Evolutionary conservation across 2,797 vertebrate genomes (phyloP).

Genomic region (Myotis vivesi): DNA sequence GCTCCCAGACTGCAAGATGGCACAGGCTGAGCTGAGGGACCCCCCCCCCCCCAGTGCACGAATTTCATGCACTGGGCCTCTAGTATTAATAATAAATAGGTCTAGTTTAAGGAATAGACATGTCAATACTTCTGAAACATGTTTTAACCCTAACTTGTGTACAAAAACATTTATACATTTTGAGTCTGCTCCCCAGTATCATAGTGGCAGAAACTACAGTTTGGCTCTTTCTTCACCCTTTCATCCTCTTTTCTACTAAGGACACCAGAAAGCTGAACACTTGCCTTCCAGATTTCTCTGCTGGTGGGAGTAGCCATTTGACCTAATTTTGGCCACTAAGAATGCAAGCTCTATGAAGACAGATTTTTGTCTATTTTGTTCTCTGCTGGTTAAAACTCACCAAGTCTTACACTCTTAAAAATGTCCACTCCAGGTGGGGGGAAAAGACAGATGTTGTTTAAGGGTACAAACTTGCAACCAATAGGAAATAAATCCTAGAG

Average conservation of each 20-base stretch:
- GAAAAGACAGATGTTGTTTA: neutral
- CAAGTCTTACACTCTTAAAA: neutral
- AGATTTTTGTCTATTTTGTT: constrained; percentile 5
- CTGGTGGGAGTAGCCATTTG: neutral
- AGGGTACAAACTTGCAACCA: neutral
- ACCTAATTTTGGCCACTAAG: neutral
- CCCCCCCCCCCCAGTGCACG: too few relatives aligned
- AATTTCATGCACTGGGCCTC: too few relatives aligned
- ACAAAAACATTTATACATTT: neutral
- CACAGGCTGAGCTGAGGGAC: too few relatives aligned
- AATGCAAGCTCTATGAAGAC: neutral
- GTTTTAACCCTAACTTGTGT: neutral
- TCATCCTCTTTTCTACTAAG: neutral
- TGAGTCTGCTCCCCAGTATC: neutral
- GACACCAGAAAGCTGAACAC: neutral
- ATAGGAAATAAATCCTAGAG: neutral
- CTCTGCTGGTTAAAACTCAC: neutral
- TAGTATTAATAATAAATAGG: neutral
- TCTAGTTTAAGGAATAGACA: neutral
- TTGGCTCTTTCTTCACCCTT: neutral
- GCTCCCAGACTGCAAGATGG: too few relatives aligned
- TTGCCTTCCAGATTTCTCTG: neutral
- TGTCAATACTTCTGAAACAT: neutral
- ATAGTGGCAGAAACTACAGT: neutral
- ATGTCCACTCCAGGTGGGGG: neutral